Base-by-base conservation (phyloP, 2,113 vertebrate genomes). In the Takifugu bimaculatus region DNA sequence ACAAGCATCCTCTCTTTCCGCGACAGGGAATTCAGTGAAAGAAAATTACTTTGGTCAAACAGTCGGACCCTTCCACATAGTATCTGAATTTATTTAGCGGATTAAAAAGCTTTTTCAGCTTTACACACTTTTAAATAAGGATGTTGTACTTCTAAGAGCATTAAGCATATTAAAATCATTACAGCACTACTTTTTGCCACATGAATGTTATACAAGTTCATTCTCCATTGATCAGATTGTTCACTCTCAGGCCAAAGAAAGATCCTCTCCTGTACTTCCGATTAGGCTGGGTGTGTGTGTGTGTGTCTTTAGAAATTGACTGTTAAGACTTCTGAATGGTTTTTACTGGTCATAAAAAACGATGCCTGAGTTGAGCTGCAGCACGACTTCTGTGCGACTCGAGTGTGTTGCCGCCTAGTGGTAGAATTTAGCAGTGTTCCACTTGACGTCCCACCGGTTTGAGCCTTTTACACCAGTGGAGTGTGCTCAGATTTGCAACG, bases 181-280 rank as follows among this genome's bases (percentile, higher is more conserved):
- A 78, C 64, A 71, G 72, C 72, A 70, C 67, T 70, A 80, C 70
- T 71, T 70, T 32, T 61, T 68, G 55, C 54, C 13, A 39, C 2
- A 29, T 74, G 72, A 72, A 78, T 57, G 66, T 77, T 59, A 28
- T 60, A 67, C 25, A 42, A 48, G 51, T 42, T 69, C 55, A 59
- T 25, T n/a, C 29, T 62, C 42, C 26, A 62, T 26, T 25, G 62
- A 72, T 63, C 26, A 26, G 50, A 69, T 59, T 55, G 39, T 60
- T 69, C 53, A 35, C 64, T 78, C 57, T 70, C 67, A 77, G 73
- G 74, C 79, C 85, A 82, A 87, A 84, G 79, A 79, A 55, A 54
- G 62, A 65, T n/a, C 42, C 45, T 72, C 57, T 71, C 48, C 68
- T 68, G 58, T 55, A 27, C 39, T 49, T 74, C 45, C 68, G 54